Base-by-base conservation (phyloP, 2,797 vertebrate genomes). In the Clarias laeviceps region DNA sequence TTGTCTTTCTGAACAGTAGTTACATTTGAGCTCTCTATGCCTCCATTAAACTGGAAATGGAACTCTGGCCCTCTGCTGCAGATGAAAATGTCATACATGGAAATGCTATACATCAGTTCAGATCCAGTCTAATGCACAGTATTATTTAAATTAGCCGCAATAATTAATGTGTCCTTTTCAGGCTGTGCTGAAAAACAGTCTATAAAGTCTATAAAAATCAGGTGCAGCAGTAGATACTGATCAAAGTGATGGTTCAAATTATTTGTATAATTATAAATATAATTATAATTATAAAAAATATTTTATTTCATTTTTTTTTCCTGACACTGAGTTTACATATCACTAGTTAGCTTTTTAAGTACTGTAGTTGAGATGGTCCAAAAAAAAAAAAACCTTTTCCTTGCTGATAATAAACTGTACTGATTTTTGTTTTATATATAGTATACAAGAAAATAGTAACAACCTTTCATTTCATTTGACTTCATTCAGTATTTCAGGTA, bases 1-100 rank as follows among this genome's bases (percentile, higher is more conserved):
- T 92, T 87, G 91, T 88, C 91, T 91, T 92, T 92, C 64, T 80
- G 81, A 93, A 92, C 91, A 94, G 89, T 89, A 91, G 90, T 92
- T 94, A 92, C 89, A 91, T 87, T 87, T 85, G 57, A 91, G 91
- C 90, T 91, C 85, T 90, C 89, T 88, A 93, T 90, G 92, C 91
- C 87, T 91, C 87, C 88, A 90, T 92, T 94, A 93, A 88, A 88
- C 89, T 89, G 82, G 74, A 88, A 86, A 86, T 73, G 73, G 74
- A 85, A 84, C 88, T 86, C 62, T 90, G 85, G 83, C 88, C 89
- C 88, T 76, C 61, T 37, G 45, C 56, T 27, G 18, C 76, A 62
- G 85, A 74, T 80, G 90, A 89, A 91, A 90, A 90, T 88, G 90
- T 93, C 93, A 94, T 92, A 93, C 56, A 80, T 83, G 72, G 45